These are phyloP conservation scores for Morus bassanus DNA, from an alignment of 2,797 vertebrate species.

Conservation along the genomic window DNA sequence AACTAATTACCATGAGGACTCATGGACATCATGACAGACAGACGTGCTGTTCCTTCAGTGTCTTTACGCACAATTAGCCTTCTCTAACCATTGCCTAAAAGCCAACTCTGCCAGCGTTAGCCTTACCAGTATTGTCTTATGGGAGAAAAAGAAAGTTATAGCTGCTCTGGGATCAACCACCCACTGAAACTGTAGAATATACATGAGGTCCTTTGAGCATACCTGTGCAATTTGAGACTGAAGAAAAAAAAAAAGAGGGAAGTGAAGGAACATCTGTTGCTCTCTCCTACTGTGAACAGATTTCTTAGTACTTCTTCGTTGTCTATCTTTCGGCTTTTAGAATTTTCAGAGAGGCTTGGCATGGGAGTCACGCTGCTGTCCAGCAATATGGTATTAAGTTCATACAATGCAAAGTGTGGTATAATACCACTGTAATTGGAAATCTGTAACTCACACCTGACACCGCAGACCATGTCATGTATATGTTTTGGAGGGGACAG, in stretches of 20 bases:
- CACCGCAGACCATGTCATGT: neutral
- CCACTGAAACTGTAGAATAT: neutral
- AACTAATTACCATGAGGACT: neutral
- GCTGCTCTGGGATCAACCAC: neutral
- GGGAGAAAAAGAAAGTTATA: neutral
- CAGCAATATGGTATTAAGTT: neutral
- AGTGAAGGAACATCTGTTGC: neutral
- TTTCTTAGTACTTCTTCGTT: neutral
- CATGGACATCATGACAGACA: neutral
- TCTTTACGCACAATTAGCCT: neutral
- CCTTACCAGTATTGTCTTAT: neutral
- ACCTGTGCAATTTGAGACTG: neutral
- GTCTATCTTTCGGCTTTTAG: neutral
- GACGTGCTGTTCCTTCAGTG: neutral
- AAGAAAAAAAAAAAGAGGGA: neutral
- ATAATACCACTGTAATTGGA: neutral
- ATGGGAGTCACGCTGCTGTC: neutral
- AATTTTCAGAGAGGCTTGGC: neutral
- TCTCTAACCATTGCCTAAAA: neutral
- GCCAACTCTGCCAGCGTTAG: neutral
- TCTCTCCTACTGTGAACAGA: neutral
- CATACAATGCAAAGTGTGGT: neutral
- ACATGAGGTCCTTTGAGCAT: neutral
- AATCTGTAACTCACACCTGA: neutral
- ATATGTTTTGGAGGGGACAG: neutral